Evolutionary conservation across 2,797 vertebrate genomes (phyloP).

Genomic region (Myotis planiceps): DNA sequence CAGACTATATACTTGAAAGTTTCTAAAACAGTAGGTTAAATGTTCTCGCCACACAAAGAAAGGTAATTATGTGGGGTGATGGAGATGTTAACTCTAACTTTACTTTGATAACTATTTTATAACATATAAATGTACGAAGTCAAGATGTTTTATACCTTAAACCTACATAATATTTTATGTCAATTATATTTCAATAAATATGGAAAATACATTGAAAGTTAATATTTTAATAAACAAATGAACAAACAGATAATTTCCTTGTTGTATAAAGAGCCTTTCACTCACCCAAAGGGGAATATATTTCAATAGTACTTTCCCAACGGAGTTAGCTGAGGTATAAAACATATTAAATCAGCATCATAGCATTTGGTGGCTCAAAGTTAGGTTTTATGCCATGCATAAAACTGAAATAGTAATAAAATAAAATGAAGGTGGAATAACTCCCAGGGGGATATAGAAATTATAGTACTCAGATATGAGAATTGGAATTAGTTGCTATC

Average conservation of each 20-base stretch:
- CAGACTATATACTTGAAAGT: not conserved
- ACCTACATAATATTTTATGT: not conserved
- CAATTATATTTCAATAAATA: not conserved
- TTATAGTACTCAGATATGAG: not conserved
- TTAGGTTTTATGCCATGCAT: not conserved
- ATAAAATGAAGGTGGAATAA: not conserved
- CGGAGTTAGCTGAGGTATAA: conserved; percentile 7
- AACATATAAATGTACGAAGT: not conserved
- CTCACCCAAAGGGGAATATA: not conserved
- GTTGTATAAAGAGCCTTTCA: not conserved
- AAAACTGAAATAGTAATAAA: conserved; percentile 66
- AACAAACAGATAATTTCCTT: not conserved
- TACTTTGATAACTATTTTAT: not conserved
- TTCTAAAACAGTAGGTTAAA: not conserved
- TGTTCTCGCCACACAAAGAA: not conserved
- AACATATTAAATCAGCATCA: conserved; percentile 24
- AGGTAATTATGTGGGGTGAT: not conserved
- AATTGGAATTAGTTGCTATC: conserved; percentile 29
- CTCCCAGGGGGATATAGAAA: conserved; percentile 21
- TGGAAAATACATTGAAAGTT: not conserved
- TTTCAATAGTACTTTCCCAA: conserved; percentile 6
- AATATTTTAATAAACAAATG: conserved; percentile 7
- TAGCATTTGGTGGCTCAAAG: conserved; percentile 19
- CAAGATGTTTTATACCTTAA: not conserved
- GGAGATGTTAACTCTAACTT: not conserved